A percentile compares a stretch with the other conserved stretches of the same genome.
phyloP scores from a whole-genome alignment of 2,113 vertebrate genomes.

The Ondatra zibethicus region DNA sequence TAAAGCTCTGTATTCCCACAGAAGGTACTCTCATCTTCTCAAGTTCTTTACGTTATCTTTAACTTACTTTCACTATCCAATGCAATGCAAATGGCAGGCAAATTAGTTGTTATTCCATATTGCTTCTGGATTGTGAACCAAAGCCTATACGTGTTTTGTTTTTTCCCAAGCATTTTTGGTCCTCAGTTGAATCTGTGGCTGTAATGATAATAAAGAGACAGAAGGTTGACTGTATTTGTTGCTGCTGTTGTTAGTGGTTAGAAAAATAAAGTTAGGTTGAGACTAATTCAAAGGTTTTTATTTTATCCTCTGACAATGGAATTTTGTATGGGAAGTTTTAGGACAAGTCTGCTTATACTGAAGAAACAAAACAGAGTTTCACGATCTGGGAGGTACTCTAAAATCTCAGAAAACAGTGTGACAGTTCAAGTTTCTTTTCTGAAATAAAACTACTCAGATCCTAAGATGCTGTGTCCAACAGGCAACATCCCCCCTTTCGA shows the following conservation, averaged over 20 bases:
- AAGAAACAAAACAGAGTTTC: constrained; percentile 18
- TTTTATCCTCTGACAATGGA: background rate
- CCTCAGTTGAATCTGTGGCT: background rate
- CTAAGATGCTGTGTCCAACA: constrained; percentile 42
- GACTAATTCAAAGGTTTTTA: background rate
- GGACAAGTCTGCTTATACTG: background rate
- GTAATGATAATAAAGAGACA: background rate
- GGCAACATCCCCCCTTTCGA: constrained; percentile 31
- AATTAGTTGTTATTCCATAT: background rate
- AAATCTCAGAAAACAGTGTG: constrained; percentile 23
- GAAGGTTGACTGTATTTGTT: background rate
- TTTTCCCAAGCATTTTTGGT: background rate
- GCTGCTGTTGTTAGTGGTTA: background rate
- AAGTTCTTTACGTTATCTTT: background rate
- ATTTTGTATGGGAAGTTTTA: constrained; percentile 11
- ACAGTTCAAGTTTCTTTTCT: constrained; percentile 20
- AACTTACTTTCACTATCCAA: background rate
- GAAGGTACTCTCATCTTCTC: background rate
- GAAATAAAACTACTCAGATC: constrained; percentile 21
- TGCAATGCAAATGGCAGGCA: background rate
- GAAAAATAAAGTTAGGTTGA: constrained; percentile 18
- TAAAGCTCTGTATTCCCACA: background rate
- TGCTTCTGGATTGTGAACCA: background rate
- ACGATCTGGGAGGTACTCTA: background rate
- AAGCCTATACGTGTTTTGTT: background rate